Conservation (phyloP, 2,113 vertebrate species). For the Andinoacara biseriatus region DNA sequence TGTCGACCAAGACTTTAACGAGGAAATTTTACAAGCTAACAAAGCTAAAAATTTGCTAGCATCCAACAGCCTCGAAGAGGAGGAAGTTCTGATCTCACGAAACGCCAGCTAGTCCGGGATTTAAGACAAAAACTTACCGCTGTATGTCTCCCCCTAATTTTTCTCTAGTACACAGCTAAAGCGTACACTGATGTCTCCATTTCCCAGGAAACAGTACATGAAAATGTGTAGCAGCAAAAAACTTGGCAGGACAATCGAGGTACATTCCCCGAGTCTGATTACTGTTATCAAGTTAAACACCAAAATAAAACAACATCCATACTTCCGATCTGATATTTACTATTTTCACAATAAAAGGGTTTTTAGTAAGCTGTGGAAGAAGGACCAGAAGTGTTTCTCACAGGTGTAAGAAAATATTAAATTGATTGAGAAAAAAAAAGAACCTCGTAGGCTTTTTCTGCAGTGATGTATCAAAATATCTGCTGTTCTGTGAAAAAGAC, state of each 20-base stretch:
- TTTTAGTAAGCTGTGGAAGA: not conserved
- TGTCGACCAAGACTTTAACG: not conserved
- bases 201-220: not conserved
- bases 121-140: constrained; percentile 21
- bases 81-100: constrained; percentile 59
- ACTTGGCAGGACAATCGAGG: constrained; percentile 47
- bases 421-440: not conserved
- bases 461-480: not conserved
- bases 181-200: not conserved
- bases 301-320: not conserved
- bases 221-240: constrained; percentile 42
- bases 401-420: not conserved
- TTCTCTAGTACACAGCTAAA: constrained; percentile 3
- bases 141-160: not conserved
- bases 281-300: not conserved
- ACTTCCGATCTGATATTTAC: not conserved
- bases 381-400: not conserved
- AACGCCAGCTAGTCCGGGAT: not conserved
- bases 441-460: not conserved
- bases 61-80: constrained; percentile 20
- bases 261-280: constrained; percentile 42
- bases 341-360: constrained; percentile 43
- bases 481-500: not conserved
- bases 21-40: constrained; percentile 41
- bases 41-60: constrained; percentile 59